phyloP scores from a whole-genome alignment of 2,113 vertebrate genomes.

The Cnemophilus loriae region DNA sequence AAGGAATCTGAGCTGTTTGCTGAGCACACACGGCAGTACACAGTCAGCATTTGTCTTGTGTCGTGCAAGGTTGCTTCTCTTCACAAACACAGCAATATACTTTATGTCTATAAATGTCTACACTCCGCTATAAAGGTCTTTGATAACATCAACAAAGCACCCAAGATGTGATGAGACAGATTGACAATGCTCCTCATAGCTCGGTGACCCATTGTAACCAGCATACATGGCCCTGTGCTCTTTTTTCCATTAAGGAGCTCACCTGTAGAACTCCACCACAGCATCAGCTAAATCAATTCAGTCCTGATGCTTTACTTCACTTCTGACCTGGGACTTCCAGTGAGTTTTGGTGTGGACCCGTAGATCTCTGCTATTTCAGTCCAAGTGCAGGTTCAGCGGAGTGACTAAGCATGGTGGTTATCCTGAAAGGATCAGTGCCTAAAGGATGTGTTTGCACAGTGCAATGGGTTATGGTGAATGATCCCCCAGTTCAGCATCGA shows the following conservation, averaged over 20 bases:
- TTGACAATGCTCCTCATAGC: background rate
- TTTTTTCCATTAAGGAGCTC: background rate
- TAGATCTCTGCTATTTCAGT: background rate
- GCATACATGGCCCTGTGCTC: background rate
- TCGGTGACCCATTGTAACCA: background rate
- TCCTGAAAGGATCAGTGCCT: background rate
- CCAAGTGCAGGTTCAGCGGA: background rate
- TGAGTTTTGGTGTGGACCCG: background rate
- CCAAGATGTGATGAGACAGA: background rate
- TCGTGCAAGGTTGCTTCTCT: background rate
- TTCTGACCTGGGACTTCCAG: background rate
- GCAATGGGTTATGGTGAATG: background rate
- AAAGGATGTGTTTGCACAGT: background rate
- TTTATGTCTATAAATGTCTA: background rate
- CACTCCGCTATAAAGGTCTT: background rate
- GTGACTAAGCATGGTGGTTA: background rate
- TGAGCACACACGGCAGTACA: background rate
- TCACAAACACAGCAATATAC: background rate
- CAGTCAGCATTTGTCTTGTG: background rate
- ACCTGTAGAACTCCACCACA: background rate
- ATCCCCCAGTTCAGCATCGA: background rate
- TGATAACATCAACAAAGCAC: background rate
- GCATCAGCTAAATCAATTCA: background rate
- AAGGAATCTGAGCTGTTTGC: constrained; percentile 14
- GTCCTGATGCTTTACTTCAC: background rate